These are phyloP conservation scores for Uria lomvia DNA, from an alignment of 2,113 vertebrate species.

Conservation along the genomic window DNA sequence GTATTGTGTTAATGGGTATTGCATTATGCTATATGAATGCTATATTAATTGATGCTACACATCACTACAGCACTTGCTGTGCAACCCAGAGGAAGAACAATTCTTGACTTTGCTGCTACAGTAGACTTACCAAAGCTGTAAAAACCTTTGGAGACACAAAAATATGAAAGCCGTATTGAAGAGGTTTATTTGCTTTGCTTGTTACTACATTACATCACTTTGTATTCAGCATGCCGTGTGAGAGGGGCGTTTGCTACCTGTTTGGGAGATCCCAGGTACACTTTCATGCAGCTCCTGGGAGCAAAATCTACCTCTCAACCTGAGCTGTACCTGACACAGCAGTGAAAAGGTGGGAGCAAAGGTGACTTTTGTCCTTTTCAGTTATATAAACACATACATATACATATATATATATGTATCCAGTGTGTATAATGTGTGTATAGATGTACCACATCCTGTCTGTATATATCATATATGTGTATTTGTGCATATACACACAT, in stretches of 20 bases:
- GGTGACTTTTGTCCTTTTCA: background rate
- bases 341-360: background rate
- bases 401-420: no score
- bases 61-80: constrained; percentile 40
- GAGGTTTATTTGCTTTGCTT: background rate
- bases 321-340: background rate
- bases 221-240: background rate
- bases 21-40: constrained; percentile 60
- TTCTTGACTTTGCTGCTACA: background rate
- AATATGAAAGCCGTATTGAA: background rate
- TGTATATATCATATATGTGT: background rate
- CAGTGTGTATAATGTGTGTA: background rate
- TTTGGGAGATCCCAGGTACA: background rate
- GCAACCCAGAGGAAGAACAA: constrained; percentile 15
- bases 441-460: background rate
- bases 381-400: background rate
- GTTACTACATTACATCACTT: background rate
- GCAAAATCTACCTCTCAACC: background rate
- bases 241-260: background rate
- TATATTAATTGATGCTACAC: constrained; percentile 36
- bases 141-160: background rate
- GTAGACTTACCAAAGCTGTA: background rate
- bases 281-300: background rate
- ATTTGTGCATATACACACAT: no score
- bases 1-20: constrained; percentile 68